Conservation (phyloP, 2,888 invertebrate species). For the Tinea trinotella region DNA sequence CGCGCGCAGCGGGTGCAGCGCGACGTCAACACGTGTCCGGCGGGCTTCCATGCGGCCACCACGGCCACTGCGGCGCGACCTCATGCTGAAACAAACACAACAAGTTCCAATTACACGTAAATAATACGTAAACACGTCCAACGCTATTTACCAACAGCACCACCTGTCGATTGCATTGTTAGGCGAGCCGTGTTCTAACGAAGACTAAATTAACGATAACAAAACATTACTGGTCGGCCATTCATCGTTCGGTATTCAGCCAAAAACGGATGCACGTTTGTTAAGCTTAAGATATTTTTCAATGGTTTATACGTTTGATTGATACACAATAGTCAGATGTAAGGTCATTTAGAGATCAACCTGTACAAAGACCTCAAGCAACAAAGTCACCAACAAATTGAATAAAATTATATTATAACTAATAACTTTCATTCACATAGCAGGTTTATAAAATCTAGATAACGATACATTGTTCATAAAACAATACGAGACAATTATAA, state of each 20-base stretch:
- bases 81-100: slow-evolving; percentile 55
- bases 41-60: slow-evolving; percentile 67
- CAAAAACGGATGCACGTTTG: not conserved
- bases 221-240: not conserved
- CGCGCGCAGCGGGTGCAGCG: slow-evolving; percentile 57
- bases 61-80: slow-evolving; percentile 58
- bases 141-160: not conserved
- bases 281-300: slow-evolving; percentile 1
- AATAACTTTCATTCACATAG: too few relatives aligned
- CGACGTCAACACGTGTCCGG: slow-evolving; percentile 47
- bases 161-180: slow-evolving; percentile 2
- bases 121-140: not conserved
- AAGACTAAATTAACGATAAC: slow-evolving; percentile 8
- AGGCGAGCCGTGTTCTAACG: not conserved
- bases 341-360: slow-evolving; percentile 1
- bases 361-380: slow-evolving; percentile 8
- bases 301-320: slow-evolving; percentile 4
- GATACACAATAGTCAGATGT: not conserved
- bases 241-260: not conserved
- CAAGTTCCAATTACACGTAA: not conserved
- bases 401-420: not conserved
- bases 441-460: too few relatives aligned
- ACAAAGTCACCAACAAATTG: not conserved
- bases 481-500: too few relatives aligned
- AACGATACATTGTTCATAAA: too few relatives aligned